Conservation (phyloP, 2,797 vertebrate genomes). For the Enteromius fasciolatus region DNA sequence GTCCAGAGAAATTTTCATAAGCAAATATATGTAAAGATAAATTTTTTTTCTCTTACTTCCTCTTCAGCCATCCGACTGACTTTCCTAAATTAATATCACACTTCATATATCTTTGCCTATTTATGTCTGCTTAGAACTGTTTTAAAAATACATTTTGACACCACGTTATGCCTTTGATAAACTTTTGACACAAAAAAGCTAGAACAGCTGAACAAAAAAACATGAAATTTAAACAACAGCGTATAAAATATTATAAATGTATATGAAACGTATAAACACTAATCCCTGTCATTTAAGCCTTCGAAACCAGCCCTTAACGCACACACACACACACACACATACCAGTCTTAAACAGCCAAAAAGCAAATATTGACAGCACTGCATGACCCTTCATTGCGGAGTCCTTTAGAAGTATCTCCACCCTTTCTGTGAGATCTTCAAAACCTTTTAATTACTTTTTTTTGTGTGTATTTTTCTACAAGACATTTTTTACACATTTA, state of each 20-base stretch:
- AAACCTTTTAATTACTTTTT: slow-evolving; percentile 2
- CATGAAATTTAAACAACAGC: neutral
- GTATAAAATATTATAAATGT: neutral
- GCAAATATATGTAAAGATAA: slow-evolving; percentile 73
- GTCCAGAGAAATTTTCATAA: slow-evolving; percentile 69
- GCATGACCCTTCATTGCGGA: slow-evolving; percentile 77
- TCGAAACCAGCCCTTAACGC: neutral
- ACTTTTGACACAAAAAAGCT: neutral
- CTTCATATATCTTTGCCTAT: neutral
- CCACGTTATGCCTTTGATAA: neutral
- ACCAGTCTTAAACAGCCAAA: slow-evolving; percentile 29
- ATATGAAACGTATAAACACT: slow-evolving; percentile 7
- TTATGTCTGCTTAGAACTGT: neutral
- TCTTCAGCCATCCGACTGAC: slow-evolving; percentile 15
- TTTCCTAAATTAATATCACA: neutral
- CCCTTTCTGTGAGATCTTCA: slow-evolving; percentile 29
- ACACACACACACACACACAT: neutral
- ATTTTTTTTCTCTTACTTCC: slow-evolving; percentile 51
- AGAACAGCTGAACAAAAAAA: neutral
- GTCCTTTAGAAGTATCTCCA: slow-evolving; percentile 66
- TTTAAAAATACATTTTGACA: neutral
- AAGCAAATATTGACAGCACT: slow-evolving; percentile 56
- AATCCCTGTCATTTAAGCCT: neutral
- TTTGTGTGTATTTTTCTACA: slow-evolving; percentile 10
- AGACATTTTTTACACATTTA: neutral